A percentile compares a stretch with the other conserved stretches of the same genome.
Conservation (phyloP, 2,888 invertebrate genomes). For the Operophtera brumata region DNA sequence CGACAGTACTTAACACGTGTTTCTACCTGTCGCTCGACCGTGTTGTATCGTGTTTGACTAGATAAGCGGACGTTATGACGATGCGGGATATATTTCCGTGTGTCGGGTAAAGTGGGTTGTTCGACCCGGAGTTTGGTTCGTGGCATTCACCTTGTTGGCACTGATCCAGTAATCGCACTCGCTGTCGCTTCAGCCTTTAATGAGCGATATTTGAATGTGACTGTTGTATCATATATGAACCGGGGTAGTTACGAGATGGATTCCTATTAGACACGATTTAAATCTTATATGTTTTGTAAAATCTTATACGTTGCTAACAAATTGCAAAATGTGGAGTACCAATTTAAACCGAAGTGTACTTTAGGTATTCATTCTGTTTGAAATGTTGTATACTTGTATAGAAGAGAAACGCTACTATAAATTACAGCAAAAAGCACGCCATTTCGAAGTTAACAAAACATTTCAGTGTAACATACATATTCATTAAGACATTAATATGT, state of each 20-base stretch:
- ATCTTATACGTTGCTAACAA: not conserved
- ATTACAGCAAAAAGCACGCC: constrained; percentile 22
- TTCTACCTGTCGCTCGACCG: constrained; percentile 27
- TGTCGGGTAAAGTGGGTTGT: constrained; percentile 72
- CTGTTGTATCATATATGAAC: constrained; percentile 5
- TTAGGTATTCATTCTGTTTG: constrained; percentile 4
- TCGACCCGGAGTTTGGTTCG: constrained; percentile 64
- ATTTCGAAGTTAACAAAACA: constrained; percentile 25
- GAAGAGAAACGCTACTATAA: constrained; percentile 24
- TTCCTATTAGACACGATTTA: constrained; percentile 3
- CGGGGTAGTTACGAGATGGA: not conserved
- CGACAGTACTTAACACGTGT: constrained; percentile 22
- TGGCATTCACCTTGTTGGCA: constrained; percentile 81
- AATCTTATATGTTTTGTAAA: too few species aligned
- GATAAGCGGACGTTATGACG: constrained; percentile 44
- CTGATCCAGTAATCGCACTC: constrained; percentile 50
- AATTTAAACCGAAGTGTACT: not conserved
- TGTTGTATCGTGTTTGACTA: constrained; percentile 39
- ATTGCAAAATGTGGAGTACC: not conserved
- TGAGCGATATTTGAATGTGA: not conserved
- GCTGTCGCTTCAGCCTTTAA: constrained; percentile 30
- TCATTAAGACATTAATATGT: constrained; percentile 31
- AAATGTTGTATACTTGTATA: constrained; percentile 15
- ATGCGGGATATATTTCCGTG: constrained; percentile 53
- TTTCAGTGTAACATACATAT: constrained; percentile 28